Percentiles rank a stretch among this genome's conserved stretches.
phyloP scores from a whole-genome alignment of 1,140 invertebrate genomes.

The Lysiphlebus fabarum region DNA sequence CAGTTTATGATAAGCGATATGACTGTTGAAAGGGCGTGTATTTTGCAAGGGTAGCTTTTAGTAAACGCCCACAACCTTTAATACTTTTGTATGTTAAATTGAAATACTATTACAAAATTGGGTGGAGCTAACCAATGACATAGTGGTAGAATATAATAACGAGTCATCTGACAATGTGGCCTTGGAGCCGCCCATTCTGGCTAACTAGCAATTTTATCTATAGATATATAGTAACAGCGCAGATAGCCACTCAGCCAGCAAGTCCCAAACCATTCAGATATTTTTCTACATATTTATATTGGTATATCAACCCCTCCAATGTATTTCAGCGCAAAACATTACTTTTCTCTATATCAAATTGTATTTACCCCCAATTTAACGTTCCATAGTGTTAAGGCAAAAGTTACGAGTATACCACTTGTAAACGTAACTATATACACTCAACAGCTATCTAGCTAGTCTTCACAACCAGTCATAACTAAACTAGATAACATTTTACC shows the following conservation, averaged over 20 bases:
- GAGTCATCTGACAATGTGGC: slow-evolving; percentile 47
- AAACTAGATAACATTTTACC: too few species aligned
- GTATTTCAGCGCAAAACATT: slow-evolving; percentile 2
- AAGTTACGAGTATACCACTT: not conserved
- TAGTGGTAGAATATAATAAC: slow-evolving; percentile 35
- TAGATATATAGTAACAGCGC: too few species aligned
- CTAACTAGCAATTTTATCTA: slow-evolving; percentile 43
- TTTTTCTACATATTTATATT: not conserved
- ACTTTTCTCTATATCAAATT: slow-evolving; percentile 6
- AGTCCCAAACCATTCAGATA: slow-evolving; percentile 35
- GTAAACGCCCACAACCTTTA: slow-evolving; percentile 30
- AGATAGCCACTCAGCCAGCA: slow-evolving; percentile 52
- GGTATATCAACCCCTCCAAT: not conserved
- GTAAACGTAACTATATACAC: slow-evolving; percentile 10
- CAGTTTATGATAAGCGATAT: too few species aligned
- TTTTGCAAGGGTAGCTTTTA: not conserved
- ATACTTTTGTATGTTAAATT: slow-evolving; percentile 23
- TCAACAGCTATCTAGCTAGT: not conserved
- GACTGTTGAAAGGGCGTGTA: too few species aligned
- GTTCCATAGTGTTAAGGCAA: not conserved
- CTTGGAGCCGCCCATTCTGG: slow-evolving; percentile 43
- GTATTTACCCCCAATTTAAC: not conserved
- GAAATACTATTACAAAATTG: slow-evolving; percentile 24
- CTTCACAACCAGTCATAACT: slow-evolving; percentile 14
- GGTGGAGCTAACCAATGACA: slow-evolving; percentile 50